Evolutionary conservation across 1,140 invertebrate genomes (phyloP).

Genomic region (Drosophila subobscura): DNA sequence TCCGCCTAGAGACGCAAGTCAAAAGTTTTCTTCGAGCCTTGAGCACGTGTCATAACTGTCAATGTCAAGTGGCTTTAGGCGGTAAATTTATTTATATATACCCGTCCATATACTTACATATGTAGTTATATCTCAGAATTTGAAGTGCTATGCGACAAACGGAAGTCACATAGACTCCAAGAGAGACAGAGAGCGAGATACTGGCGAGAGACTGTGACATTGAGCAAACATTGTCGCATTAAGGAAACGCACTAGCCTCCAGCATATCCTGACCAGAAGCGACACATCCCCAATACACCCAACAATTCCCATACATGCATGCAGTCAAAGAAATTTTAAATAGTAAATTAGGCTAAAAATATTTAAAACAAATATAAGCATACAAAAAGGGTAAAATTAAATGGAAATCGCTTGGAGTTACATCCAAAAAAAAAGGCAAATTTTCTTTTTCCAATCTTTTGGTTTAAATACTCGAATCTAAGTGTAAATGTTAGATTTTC

Average conservation of each 20-base stretch:
- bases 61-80: conserved; percentile 56
- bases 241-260: conserved; percentile 66
- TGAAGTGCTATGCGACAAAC: conserved; percentile 25
- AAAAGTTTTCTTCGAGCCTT: conserved; percentile 28
- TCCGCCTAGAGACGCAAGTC: conserved; percentile 19
- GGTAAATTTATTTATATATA: conserved; percentile 1
- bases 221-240: conserved; percentile 67
- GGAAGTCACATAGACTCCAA: conserved; percentile 57
- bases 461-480: no score
- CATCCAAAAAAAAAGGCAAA: no score
- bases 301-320: neutral
- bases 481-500: no score
- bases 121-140: conserved; percentile 3
- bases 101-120: neutral
- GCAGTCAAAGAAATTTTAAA: conserved; percentile 4
- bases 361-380: no score
- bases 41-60: conserved; percentile 73
- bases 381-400: no score
- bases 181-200: conserved; percentile 14
- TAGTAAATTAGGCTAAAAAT: no score
- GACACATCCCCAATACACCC: neutral
- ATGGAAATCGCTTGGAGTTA: no score
- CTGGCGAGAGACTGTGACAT: conserved; percentile 56
- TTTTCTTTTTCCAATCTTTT: no score
- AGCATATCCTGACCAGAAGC: conserved; percentile 56